Percentiles rank a stretch among this genome's conserved stretches.
Evolutionary conservation across 2,888 invertebrate genomes (phyloP).

Genomic region (Zaprionus bogoriensis): DNA sequence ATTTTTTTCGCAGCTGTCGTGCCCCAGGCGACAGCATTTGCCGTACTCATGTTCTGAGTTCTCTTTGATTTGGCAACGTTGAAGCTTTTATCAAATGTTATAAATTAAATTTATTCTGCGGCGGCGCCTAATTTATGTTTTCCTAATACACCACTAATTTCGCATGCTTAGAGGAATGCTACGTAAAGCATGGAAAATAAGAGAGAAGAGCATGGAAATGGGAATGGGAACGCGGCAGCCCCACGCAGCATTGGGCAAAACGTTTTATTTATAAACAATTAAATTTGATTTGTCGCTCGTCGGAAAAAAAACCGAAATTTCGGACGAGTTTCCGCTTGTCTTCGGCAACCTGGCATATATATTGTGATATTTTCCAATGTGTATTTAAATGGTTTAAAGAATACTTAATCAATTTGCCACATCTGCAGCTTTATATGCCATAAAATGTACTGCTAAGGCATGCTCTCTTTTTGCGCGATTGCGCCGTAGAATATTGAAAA

Average conservation of each 20-base stretch:
- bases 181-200: constrained; percentile 7
- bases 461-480: constrained; percentile 4
- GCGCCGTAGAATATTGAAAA: constrained; percentile 67
- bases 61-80: constrained; percentile 49
- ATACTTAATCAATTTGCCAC: neutral
- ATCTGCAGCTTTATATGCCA: no score
- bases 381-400: neutral
- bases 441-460: no score
- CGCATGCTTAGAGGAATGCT: constrained; percentile 45
- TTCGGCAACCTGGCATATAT: constrained; percentile 8
- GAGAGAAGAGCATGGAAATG: neutral
- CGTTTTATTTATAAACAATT: constrained; percentile 79
- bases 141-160: constrained; percentile 73
- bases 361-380: constrained; percentile 13
- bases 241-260: constrained; percentile 66
- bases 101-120: constrained; percentile 67
- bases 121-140: constrained; percentile 68
- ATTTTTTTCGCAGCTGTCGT: constrained; percentile 36
- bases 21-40: constrained; percentile 18
- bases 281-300: constrained; percentile 74
- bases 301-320: constrained; percentile 44
- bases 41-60: constrained; percentile 15
- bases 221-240: neutral
- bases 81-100: constrained; percentile 63
- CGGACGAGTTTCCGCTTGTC: constrained; percentile 49